Evolutionary conservation across 2,113 vertebrate genomes (phyloP), one percentile per base, ranked within the genome.

Genomic region (Poeciliopsis retropinna): DNA sequence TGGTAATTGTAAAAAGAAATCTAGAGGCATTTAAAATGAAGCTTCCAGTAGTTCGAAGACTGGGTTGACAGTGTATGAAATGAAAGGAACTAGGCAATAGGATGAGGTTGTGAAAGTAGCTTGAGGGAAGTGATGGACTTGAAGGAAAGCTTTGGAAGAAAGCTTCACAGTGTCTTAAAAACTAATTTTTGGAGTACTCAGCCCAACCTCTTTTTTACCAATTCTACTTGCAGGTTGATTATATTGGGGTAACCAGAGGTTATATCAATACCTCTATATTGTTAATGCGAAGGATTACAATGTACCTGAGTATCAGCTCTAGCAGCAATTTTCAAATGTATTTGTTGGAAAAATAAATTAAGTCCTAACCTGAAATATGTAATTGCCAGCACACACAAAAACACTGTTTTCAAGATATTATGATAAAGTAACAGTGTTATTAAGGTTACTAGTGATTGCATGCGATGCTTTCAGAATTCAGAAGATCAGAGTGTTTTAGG

Each of bases 11-110:
- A 76, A 88, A 85, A 83, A 79, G 69, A 89, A 83, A 89, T 86
- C 84, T 86, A 84, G 87, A 86, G 88, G 91, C 87, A 76, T 87
- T 88, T 86, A 85, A 79, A 74, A 85, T 80, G 79, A 90, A 75
- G 91, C 91, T 89, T 89, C 82, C 72, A 87, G 83, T 91, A 79
- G 81, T 92, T 85, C 79, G 74, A 81, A 85, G 84, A 78, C 88
- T 70, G 72, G 73, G 80, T 79, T 88, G 81, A 93, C 87, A 91
- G 92, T 81, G 84, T 85, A 80, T 78, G 63, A 80, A 80, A 86
- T 88, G 67, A 94, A 93, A 88, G 65, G 64, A 87, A 86, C 25
- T 82, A 79, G 88, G 83, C 79, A 83, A 90, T 75, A 85, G 77
- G 64, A 75, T 64, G 75, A 75, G 75, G 81, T 70, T 60, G 34